Conservation (phyloP, 2,797 vertebrate genomes). For the Arnoldichthys spilopterus region DNA sequence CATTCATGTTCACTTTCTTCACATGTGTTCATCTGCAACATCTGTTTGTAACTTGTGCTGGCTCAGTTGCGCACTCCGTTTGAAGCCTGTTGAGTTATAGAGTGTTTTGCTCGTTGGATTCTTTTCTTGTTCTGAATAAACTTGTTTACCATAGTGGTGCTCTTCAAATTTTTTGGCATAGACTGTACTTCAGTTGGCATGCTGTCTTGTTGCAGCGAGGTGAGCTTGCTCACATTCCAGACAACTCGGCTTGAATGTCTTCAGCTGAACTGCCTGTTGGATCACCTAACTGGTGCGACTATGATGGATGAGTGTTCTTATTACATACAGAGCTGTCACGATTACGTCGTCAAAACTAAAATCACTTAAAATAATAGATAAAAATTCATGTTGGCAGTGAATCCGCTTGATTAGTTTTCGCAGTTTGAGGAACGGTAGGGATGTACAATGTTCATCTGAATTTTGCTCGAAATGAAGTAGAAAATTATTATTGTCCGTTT, state of each 20-base stretch:
- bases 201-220: not conserved
- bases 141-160: not conserved
- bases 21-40: slow-evolving; percentile 18
- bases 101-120: not conserved
- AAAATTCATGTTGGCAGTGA: too few relatives aligned
- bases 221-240: not conserved
- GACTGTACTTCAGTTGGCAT: not conserved
- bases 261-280: too few relatives aligned
- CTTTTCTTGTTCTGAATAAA: not conserved
- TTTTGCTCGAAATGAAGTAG: too few relatives aligned
- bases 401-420: too few relatives aligned
- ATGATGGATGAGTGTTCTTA: too few relatives aligned
- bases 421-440: too few relatives aligned
- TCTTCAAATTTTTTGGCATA: not conserved
- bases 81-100: slow-evolving; percentile 1
- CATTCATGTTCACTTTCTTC: not conserved
- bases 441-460: too few relatives aligned
- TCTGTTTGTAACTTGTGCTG: slow-evolving; percentile 17
- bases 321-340: too few relatives aligned
- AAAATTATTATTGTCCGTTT: too few relatives aligned
- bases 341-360: too few relatives aligned
- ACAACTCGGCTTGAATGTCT: not conserved
- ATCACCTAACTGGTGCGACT: too few relatives aligned
- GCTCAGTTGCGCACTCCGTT: not conserved
- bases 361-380: too few relatives aligned